Evolutionary conservation across 1,140 invertebrate genomes (phyloP).

Genomic region (Ostrea edulis): DNA sequence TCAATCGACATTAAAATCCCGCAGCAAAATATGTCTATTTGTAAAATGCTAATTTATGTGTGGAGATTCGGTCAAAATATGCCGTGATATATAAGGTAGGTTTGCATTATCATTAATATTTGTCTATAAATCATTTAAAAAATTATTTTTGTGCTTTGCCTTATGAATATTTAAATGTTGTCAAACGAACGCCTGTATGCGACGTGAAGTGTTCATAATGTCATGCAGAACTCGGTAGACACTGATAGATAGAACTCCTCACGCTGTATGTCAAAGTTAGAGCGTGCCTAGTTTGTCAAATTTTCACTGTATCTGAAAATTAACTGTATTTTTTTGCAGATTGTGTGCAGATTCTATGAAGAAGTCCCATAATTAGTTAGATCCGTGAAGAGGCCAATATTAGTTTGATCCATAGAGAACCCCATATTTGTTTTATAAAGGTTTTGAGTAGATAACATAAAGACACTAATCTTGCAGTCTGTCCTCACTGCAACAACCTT

Average conservation of each 20-base stretch:
- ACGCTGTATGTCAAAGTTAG: neutral
- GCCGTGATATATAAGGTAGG: neutral
- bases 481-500: too few species aligned
- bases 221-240: slow-evolving; percentile 10
- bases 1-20: neutral
- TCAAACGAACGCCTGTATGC: neutral
- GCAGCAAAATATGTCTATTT: neutral
- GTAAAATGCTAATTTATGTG: neutral
- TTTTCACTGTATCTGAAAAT: neutral
- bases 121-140: slow-evolving; percentile 1
- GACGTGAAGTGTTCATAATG: neutral
- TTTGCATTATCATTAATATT: neutral
- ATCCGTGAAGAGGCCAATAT: too few species aligned
- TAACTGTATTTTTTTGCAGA: neutral
- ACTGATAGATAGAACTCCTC: neutral
- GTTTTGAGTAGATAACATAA: too few species aligned
- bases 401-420: too few species aligned
- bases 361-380: too few species aligned
- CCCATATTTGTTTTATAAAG: too few species aligned
- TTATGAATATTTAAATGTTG: slow-evolving; percentile 37
- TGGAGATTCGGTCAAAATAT: slow-evolving; percentile 15
- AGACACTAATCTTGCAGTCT: too few species aligned
- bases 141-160: slow-evolving; percentile 5
- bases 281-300: neutral
- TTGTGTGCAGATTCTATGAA: too few species aligned